Evolutionary conservation across 2,888 invertebrate species (phyloP).

Genomic region (Amphipoea oculea): DNA sequence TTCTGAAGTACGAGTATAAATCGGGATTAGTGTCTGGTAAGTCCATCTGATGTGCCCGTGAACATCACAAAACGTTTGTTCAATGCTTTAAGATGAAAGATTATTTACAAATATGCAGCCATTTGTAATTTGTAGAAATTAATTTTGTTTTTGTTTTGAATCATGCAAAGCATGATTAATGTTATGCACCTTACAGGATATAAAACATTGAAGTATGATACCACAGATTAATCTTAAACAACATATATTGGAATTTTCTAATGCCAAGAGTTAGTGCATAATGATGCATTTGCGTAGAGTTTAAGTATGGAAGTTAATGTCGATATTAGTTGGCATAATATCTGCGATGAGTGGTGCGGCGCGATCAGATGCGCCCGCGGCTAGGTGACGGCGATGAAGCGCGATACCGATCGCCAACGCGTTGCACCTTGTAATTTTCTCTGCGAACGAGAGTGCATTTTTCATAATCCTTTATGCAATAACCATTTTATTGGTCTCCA

Average conservation of each 20-base stretch:
- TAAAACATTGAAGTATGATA: slow-evolving; percentile 47
- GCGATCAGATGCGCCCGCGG: slow-evolving; percentile 83
- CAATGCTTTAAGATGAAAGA: slow-evolving; percentile 81
- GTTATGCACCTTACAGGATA: slow-evolving; percentile 19
- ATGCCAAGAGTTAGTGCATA: slow-evolving; percentile 57
- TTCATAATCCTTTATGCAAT: slow-evolving; percentile 56
- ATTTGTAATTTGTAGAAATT: slow-evolving; percentile 73
- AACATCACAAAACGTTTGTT: slow-evolving; percentile 86
- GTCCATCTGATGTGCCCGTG: slow-evolving; percentile 78
- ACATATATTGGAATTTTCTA: slow-evolving; percentile 56
- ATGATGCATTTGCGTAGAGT: slow-evolving; percentile 57
- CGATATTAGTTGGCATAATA: slow-evolving; percentile 83
- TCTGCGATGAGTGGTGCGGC: slow-evolving; percentile 78
- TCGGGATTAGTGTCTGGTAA: slow-evolving; percentile 86
- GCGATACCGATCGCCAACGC: slow-evolving; percentile 81
- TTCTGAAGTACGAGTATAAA: slow-evolving; percentile 81
- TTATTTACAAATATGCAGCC: slow-evolving; percentile 76
- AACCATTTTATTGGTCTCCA: slow-evolving; percentile 53
- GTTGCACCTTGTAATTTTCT: slow-evolving; percentile 70
- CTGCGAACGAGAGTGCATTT: slow-evolving; percentile 59
- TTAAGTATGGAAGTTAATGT: slow-evolving; percentile 76
- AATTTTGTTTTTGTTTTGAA: slow-evolving; percentile 67
- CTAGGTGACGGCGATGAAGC: slow-evolving; percentile 84
- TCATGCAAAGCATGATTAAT: slow-evolving; percentile 47
- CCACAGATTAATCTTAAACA: slow-evolving; percentile 58